Evolutionary conservation across 2,113 vertebrate species (phyloP), one percentile per base, ranked within the genome.

Genomic region (Sapajus apella): DNA sequence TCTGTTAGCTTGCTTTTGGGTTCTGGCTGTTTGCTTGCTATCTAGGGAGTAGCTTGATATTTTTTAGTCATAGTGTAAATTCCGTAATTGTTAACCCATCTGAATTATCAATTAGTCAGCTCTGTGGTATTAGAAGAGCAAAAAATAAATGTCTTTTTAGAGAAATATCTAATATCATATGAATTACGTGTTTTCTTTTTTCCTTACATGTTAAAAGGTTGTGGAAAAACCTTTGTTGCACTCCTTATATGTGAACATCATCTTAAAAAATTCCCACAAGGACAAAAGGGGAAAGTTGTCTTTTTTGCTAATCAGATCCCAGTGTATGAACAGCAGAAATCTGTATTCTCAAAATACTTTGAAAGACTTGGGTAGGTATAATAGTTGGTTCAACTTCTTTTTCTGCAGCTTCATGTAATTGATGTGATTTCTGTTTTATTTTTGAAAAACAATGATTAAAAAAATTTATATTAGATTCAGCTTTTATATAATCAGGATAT

Each of bases 211-310:
- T 97, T 97, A 70, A 98, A 94, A 99, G 99, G 99, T 72, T 98
- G 98, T 98, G 99, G 99, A 25, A 99, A 99, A 98, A 99, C 99
- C 0, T 98, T 99, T 32, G 98, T 99, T 95, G 98, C 99, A 2
- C 37, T 99, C 97, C 87, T 98, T 45, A 99, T 99, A 95, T 99
- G 98, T 97, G 98, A 99, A 27, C 94, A 98, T 87, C 99, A 99
- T 97, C 98, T 99, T 43, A 96, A 97, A 77, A 98, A 97, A 0
- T n/a, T 85, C 84, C 96, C 98, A 0, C 40, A 50, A 9, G 98
- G 96, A 90, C 91, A 0, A 66, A 98, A 97, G 27, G 97, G 98
- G 0, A 99, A 99, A 95, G 76, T 99, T 82, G 98, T 98, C 30
- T 99, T 99, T 92, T 98, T 99, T 96, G 98, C 98, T 77, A 98